phyloP scores from a whole-genome alignment of 2,113 vertebrate species.

The Poicephalus meyeri region DNA sequence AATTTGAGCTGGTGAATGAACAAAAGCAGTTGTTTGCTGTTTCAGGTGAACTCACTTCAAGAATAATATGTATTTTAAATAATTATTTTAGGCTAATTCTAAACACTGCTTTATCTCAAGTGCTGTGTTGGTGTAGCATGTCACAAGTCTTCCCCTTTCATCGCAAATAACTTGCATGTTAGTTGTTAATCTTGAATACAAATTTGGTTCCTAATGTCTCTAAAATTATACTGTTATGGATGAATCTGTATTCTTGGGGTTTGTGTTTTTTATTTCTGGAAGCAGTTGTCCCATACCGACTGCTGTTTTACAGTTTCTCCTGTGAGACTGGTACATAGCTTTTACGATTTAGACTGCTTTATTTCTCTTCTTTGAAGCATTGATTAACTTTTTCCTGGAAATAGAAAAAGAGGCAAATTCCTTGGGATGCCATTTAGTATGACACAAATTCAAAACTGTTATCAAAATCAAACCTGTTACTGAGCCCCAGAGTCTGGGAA shows the following conservation, averaged over 20 bases:
- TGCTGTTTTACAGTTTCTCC: neutral
- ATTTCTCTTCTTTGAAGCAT: neutral
- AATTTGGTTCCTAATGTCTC: neutral
- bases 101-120: neutral
- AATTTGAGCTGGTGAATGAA: neutral
- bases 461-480: neutral
- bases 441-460: neutral
- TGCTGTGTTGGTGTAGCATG: neutral
- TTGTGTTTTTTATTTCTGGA: neutral
- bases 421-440: neutral
- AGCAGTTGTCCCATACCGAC: neutral
- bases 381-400: neutral
- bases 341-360: neutral
- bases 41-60: neutral
- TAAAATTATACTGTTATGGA: neutral
- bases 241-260: neutral
- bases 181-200: neutral
- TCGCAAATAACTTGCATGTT: neutral
- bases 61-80: neutral
- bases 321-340: neutral
- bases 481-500: neutral
- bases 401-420: neutral
- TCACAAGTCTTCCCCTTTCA: neutral
- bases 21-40: neutral
- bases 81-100: neutral